Conservation (phyloP, 2,113 vertebrate species). For the Eptatretus burgeri region DNA sequence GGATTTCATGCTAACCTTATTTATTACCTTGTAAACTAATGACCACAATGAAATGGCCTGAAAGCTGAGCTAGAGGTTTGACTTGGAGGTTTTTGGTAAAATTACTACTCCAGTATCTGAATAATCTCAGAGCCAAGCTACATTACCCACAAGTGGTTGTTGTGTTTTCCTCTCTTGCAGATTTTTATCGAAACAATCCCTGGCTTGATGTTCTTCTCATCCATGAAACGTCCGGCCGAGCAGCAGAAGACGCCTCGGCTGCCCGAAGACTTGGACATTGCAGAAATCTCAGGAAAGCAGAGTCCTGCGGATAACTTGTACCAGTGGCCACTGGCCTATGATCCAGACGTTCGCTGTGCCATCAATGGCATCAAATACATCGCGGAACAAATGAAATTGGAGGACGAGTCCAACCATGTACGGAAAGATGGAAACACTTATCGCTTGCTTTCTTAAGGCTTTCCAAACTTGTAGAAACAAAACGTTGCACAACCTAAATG, state of each 20-base stretch:
- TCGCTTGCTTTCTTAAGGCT: too few species aligned
- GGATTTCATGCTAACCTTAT: too few species aligned
- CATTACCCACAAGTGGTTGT: too few species aligned
- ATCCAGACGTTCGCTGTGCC: slow-evolving; percentile 71
- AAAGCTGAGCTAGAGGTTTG: too few species aligned
- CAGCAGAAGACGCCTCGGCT: slow-evolving; percentile 38
- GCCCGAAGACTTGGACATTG: slow-evolving; percentile 66
- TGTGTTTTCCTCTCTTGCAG: slow-evolving; percentile 16
- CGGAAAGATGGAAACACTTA: slow-evolving; percentile 13
- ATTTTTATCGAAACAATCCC: slow-evolving; percentile 89
- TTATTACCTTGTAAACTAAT: too few species aligned
- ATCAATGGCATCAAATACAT: slow-evolving; percentile 92
- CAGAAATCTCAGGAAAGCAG: slow-evolving; percentile 73
- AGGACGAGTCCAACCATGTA: slow-evolving; percentile 77
- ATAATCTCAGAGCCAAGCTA: too few species aligned
- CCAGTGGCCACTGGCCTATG: slow-evolving; percentile 52
- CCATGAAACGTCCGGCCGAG: slow-evolving; percentile 76
- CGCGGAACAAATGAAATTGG: slow-evolving; percentile 76
- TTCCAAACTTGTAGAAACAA: too few species aligned
- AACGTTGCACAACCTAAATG: too few species aligned
- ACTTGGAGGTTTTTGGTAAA: too few species aligned
- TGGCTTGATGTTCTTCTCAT: slow-evolving; percentile 94
- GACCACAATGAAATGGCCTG: too few species aligned
- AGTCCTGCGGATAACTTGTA: slow-evolving; percentile 34
- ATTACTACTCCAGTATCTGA: too few species aligned